Conservation (phyloP, 2,113 vertebrate species). For the Gopherus evgoodei region DNA sequence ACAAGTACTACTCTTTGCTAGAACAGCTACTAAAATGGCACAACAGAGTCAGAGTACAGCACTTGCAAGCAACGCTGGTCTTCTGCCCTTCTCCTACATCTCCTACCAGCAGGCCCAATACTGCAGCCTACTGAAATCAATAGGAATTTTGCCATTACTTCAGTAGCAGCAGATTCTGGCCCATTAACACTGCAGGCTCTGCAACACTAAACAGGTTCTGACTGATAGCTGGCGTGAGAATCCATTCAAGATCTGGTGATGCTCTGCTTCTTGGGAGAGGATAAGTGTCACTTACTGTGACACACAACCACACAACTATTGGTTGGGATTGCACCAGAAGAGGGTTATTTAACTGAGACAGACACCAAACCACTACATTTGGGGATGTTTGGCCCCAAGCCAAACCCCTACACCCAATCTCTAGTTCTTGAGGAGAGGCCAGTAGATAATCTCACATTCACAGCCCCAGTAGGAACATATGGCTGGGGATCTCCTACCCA, state of each 20-base stretch:
- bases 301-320: not conserved
- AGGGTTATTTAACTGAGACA: rapidly evolving
- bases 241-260: not conserved
- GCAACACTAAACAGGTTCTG: not conserved
- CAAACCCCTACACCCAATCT: not conserved
- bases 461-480: not conserved
- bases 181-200: not conserved
- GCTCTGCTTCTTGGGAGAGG: not conserved
- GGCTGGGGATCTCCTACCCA: not conserved
- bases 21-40: not conserved
- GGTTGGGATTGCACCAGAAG: not conserved
- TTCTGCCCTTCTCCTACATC: not conserved
- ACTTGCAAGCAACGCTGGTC: not conserved
- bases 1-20: not conserved
- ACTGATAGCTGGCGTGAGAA: not conserved
- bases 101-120: not conserved
- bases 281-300: rapidly evolving
- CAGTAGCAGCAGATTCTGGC: not conserved
- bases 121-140: not conserved
- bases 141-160: not conserved
- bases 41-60: rapidly evolving
- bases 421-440: not conserved
- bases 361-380: not conserved
- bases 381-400: too few species aligned
- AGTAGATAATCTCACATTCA: not conserved